A percentile compares a stretch with the other conserved stretches of the same genome.
phyloP scores from a whole-genome alignment of 2,888 invertebrate genomes.

The Ctenicera cuprea region DNA sequence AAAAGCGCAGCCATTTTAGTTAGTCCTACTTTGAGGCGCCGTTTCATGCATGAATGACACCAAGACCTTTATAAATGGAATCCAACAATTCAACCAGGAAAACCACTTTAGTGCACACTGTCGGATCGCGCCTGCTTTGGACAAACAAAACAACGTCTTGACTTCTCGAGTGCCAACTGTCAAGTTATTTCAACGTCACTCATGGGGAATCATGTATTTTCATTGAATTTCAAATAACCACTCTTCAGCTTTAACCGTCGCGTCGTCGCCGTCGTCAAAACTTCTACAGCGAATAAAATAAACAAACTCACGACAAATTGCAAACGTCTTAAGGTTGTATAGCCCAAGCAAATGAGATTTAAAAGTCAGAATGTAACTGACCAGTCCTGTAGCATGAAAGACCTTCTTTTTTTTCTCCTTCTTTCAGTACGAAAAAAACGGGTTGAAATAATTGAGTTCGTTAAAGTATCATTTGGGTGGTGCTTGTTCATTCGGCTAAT shows the following conservation, averaged over 20 bases:
- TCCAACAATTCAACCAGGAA: conserved; percentile 52
- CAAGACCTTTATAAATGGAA: conserved; percentile 49
- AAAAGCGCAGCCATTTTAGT: conserved; percentile 13
- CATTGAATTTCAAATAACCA: conserved; percentile 64
- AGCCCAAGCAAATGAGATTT: too few species aligned
- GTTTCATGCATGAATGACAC: conserved; percentile 44
- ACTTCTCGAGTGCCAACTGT: conserved; percentile 60
- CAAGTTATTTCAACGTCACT: conserved; percentile 60
- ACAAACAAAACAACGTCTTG: conserved; percentile 56
- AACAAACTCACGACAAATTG: conserved; percentile 31
- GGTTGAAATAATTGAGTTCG: too few species aligned
- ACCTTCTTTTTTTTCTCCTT: too few species aligned
- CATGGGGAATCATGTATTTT: conserved; percentile 58
- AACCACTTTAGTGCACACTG: conserved; percentile 52
- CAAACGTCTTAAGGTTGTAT: neutral
- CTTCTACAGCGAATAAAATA: conserved; percentile 51
- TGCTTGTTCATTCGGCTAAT: too few species aligned
- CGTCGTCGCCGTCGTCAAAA: too few species aligned
- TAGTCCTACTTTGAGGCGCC: conserved; percentile 28
- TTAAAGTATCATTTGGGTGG: too few species aligned
- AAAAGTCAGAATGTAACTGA: too few species aligned
- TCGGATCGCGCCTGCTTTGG: conserved; percentile 32
- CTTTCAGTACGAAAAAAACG: too few species aligned
- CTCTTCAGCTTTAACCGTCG: conserved; percentile 58
- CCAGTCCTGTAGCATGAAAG: too few species aligned